A percentile compares a stretch with the other conserved stretches of the same genome.
These are phyloP conservation scores for human DNA, from an alignment of 2,113 vertebrate genomes.

Conservation along the genomic window DNA sequence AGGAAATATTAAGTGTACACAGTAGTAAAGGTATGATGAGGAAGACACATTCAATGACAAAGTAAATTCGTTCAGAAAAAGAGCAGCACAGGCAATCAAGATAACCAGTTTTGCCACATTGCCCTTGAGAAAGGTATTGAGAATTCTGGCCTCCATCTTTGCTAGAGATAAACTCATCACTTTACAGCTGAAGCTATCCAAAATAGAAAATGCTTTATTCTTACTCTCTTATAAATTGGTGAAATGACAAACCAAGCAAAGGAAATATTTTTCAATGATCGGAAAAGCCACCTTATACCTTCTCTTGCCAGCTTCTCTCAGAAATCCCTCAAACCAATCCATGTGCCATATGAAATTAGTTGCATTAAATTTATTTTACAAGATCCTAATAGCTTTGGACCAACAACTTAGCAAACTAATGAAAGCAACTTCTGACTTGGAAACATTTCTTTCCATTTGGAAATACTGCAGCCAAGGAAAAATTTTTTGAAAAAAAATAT, in stretches of 20 bases:
- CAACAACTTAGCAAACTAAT: constrained; percentile 73
- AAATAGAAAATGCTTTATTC: constrained; percentile 76
- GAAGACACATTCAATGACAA: constrained; percentile 68
- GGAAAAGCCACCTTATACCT: constrained; percentile 44
- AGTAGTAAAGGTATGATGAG: constrained; percentile 75
- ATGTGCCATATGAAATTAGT: constrained; percentile 61
- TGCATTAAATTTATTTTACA: constrained; percentile 72
- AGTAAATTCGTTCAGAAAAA: constrained; percentile 72
- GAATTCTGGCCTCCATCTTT: constrained; percentile 70
- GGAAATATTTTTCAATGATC: constrained; percentile 55
- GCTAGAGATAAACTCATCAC: constrained; percentile 75
- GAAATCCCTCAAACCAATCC: constrained; percentile 61
- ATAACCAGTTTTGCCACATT: constrained; percentile 72
- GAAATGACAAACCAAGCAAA: constrained; percentile 65
- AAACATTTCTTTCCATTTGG: constrained; percentile 72
- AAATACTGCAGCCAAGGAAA: constrained; percentile 72
- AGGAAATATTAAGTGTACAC: constrained; percentile 74
- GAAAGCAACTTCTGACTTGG: constrained; percentile 66
- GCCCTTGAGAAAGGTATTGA: constrained; percentile 67
- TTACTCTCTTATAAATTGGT: constrained; percentile 58
- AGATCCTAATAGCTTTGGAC: constrained; percentile 33
- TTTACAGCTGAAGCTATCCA: constrained; percentile 58
- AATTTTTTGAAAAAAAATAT: constrained; percentile 65
- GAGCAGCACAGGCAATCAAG: constrained; percentile 75
- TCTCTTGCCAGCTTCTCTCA: background rate